Base-by-base conservation (phyloP, 2,113 vertebrate genomes). In the Porphyrio hochstetteri region DNA sequence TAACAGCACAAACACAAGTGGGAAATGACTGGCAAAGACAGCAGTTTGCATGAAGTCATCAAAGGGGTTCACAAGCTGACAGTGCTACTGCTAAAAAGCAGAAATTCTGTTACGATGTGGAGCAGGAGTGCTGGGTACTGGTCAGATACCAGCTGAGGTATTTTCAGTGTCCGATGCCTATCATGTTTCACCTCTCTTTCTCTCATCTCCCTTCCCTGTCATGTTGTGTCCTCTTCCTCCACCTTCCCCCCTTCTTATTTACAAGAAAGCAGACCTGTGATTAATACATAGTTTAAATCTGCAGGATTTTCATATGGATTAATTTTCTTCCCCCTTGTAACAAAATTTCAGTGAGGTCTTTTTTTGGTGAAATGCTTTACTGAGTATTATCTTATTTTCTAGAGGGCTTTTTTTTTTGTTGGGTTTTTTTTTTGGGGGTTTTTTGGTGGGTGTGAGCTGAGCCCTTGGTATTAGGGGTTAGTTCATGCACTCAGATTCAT, bases 181-280 rank as follows among this genome's bases (percentile, higher is more conserved):
- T 50, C 25, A 23, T 38, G 9, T 71, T 90, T 86, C 10, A 20
- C 65, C 7, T 71, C 2, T 21, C 8, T 53, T 13, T 50, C 35
- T 67, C 6, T 61, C 11, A 2, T 28, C 11, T 61, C 13, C 14
- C 27, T 82, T 84, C 12, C 7, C 19, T 52, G 23, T 5, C 48
- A 20, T 23, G 48, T 48, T 48, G 48, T 48, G 48, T 48, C 48
- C 48, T 23, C 20, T 48, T 48, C 48, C 48, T 13, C 5, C 8
- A 38, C 7, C 4, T 3, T 5, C 24, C 6, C 11, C 2, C 0
- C 0, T 74, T 65, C 42, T 68, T 88, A 44, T n/a, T 84, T 83
- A 25, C 13, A 75, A 63, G 55, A 36, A 9, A 78, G 11, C 13
- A 68, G 28, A 75, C 19, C 23, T 76, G 8, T 74, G 18, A 50